Evolutionary conservation across 2,888 invertebrate species (phyloP).

Genomic region (Colletes collaris): DNA sequence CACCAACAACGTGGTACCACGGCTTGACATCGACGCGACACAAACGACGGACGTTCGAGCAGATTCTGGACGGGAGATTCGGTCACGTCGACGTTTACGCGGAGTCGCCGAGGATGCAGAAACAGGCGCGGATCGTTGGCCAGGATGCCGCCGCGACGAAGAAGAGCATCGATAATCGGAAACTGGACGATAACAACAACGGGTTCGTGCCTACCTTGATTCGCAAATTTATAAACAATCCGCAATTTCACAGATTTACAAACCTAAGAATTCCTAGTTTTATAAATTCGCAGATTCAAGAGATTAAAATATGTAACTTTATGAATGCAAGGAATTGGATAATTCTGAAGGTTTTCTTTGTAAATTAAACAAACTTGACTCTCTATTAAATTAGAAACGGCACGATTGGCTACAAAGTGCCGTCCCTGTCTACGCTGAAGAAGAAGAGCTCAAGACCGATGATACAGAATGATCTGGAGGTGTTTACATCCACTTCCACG

Average conservation of each 20-base stretch:
- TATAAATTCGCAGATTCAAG: neutral
- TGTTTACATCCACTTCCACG: constrained; percentile 65
- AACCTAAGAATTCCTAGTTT: neutral
- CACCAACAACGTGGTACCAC: constrained; percentile 50
- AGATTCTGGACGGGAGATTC: constrained; percentile 54
- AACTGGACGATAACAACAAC: constrained; percentile 77
- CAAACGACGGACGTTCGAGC: constrained; percentile 72
- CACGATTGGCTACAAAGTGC: constrained; percentile 51
- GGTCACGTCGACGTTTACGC: constrained; percentile 42
- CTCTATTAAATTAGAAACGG: constrained; percentile 35
- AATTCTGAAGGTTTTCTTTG: too few species aligned
- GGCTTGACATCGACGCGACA: constrained; percentile 43
- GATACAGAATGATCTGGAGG: constrained; percentile 71
- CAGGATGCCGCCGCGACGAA: constrained; percentile 33
- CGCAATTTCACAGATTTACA: too few species aligned
- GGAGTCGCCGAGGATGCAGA: constrained; percentile 64
- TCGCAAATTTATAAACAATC: neutral
- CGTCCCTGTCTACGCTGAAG: constrained; percentile 66
- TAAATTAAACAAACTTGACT: neutral
- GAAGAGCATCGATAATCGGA: constrained; percentile 54
- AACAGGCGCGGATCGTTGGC: constrained; percentile 49
- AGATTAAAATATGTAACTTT: neutral
- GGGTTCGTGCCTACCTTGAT: constrained; percentile 49
- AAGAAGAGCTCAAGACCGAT: constrained; percentile 63
- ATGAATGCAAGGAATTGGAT: too few species aligned